A percentile compares a stretch with the other conserved stretches of the same genome.
These are phyloP conservation scores for Crenuchus spilurus DNA, from an alignment of 2,797 vertebrate species.

Conservation along the genomic window DNA sequence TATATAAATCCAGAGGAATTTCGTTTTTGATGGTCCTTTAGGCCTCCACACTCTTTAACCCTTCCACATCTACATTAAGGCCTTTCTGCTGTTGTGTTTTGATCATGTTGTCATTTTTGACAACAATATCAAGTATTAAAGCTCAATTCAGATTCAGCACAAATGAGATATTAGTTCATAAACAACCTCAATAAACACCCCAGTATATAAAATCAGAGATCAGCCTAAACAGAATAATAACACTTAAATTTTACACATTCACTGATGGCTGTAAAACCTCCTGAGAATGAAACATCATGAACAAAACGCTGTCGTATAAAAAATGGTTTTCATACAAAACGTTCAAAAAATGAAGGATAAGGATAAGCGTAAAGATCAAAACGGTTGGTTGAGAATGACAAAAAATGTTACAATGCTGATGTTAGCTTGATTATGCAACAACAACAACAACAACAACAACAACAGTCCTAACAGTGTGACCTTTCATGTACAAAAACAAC, in stretches of 20 bases:
- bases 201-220: too few species aligned
- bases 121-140: not conserved
- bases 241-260: not conserved
- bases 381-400: too few species aligned
- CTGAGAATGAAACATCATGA: too few species aligned
- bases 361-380: too few species aligned
- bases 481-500: too few species aligned
- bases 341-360: too few species aligned
- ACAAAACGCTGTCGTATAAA: too few species aligned
- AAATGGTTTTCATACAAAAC: too few species aligned
- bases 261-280: not conserved
- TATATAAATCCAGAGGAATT: constrained; percentile 10
- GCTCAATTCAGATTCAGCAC: not conserved
- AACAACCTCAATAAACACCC: not conserved
- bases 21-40: not conserved
- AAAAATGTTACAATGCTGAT: too few species aligned
- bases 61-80: not conserved
- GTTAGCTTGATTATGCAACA: too few species aligned
- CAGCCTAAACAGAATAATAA: not conserved
- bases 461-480: too few species aligned
- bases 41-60: not conserved
- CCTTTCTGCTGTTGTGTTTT: not conserved
- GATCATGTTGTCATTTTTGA: not conserved
- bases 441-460: too few species aligned
- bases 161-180: not conserved